Conservation (phyloP, 2,797 vertebrate genomes). For the Sternotherus odoratus region DNA sequence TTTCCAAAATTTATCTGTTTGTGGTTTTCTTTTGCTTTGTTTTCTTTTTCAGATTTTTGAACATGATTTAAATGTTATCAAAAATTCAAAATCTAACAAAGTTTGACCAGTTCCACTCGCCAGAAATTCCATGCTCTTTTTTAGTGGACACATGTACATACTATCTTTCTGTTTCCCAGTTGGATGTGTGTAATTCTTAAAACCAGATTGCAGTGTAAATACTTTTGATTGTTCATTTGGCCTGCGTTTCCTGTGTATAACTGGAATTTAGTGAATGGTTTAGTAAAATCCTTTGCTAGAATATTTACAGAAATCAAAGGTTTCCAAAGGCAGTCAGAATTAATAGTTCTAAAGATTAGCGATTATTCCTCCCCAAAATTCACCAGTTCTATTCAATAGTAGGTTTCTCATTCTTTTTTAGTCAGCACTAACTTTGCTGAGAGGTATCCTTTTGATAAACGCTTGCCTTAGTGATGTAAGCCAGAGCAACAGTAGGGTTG, state of each 20-base stretch:
- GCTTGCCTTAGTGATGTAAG: not conserved
- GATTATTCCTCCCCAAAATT: not conserved
- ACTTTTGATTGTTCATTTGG: not conserved
- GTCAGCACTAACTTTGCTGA: not conserved
- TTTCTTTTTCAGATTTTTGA: conserved; percentile 10
- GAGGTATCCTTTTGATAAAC: not conserved
- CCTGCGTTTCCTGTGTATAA: not conserved
- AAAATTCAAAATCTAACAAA: not conserved
- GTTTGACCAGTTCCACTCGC: not conserved
- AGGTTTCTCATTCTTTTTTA: not conserved
- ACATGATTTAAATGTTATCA: not conserved
- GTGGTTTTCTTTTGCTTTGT: not conserved
- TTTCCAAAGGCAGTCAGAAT: not conserved
- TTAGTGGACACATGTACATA: not conserved
- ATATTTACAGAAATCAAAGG: not conserved
- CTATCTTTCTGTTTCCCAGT: not conserved
- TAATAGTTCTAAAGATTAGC: not conserved
- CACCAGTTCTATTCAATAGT: not conserved
- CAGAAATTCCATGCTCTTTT: not conserved
- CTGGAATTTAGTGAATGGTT: not conserved
- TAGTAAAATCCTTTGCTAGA: not conserved
- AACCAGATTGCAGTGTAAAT: not conserved
- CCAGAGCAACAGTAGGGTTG: not conserved
- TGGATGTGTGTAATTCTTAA: not conserved
- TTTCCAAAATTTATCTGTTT: not conserved